Evolutionary conservation across 2,888 invertebrate genomes (phyloP).

Genomic region (Rhabditoides inermis): DNA sequence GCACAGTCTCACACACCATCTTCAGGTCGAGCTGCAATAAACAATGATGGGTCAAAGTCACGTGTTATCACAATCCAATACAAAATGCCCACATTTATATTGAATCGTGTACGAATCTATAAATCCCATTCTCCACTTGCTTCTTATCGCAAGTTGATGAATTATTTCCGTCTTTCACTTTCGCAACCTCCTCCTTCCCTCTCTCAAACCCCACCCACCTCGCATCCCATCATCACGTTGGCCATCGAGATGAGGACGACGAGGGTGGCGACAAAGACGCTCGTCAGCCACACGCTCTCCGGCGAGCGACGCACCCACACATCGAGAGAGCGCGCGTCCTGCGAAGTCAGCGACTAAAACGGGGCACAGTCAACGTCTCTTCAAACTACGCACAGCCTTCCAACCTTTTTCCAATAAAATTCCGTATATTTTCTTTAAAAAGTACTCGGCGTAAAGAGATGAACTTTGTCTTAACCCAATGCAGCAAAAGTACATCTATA

Average conservation of each 20-base stretch:
- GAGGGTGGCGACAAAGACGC: constrained; percentile 43
- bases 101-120: too few species aligned
- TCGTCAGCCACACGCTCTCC: constrained; percentile 20
- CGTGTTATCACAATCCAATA: too few species aligned
- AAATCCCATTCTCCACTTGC: too few species aligned
- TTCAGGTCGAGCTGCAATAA: constrained; percentile 41
- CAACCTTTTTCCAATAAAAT: neutral
- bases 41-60: neutral
- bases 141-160: too few species aligned
- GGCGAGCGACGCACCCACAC: constrained; percentile 30
- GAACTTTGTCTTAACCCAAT: too few species aligned
- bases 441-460: neutral
- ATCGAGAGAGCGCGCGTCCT: constrained; percentile 13
- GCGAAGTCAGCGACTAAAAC: too few species aligned
- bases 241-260: constrained; percentile 44
- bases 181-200: too few species aligned
- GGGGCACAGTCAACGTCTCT: too few species aligned
- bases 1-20: constrained; percentile 51
- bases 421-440: neutral
- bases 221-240: constrained; percentile 51
- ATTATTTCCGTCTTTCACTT: too few species aligned
- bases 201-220: constrained; percentile 24
- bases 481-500: too few species aligned
- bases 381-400: too few species aligned
- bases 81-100: too few species aligned